Evolutionary conservation across 2,797 vertebrate species (phyloP), one percentile per base, ranked within the genome.

Genomic region (Triplophysa bombifrons): DNA sequence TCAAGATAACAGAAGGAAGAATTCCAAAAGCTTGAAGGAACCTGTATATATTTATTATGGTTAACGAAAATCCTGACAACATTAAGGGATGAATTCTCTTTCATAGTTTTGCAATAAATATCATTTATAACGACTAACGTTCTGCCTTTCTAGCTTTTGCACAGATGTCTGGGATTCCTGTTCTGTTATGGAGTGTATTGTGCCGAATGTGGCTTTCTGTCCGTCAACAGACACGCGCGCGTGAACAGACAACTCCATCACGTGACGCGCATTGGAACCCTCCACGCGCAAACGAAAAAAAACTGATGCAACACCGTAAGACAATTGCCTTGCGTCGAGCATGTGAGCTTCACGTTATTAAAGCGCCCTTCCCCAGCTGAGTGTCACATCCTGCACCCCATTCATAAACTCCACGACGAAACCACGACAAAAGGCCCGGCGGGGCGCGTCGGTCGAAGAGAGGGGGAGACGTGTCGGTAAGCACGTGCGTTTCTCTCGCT

Each of bases 391-490:
- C 70, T 72, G 78, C 34, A 17, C 3, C 22, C 38, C 78, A 66
- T 80, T 80, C 70, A 80, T 66, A 73, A 67, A 73, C 68, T 72
- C 25, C 17, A 20, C 22, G 16, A 19, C 48, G 13, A 60, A 30
- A 6, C 66, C 75, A 30, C 22, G 61, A 80, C 77, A 80, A 80
- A 63, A 70, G 72, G 48, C 46, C 27, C 50, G 12, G 19, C 50
- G 41, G 73, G 44, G 61, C 30, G 68, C 55, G n/a, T 51, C 16
- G 12, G 30, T 2, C 9, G 41, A 41, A 38, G 25, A 72, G 53
- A 61, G 53, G 16, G 14, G 78, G 77, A 72, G 80, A 85, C 84
- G 80, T 85, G 84, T 73, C 66, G 75, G 53, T 74, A 60, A 27
- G 44, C 78, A 77, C 81, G 82, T 81, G 58, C 38, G 55, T n/a